Base-by-base conservation (phyloP, 2,797 vertebrate genomes). In the Neoniphon sammara region DNA sequence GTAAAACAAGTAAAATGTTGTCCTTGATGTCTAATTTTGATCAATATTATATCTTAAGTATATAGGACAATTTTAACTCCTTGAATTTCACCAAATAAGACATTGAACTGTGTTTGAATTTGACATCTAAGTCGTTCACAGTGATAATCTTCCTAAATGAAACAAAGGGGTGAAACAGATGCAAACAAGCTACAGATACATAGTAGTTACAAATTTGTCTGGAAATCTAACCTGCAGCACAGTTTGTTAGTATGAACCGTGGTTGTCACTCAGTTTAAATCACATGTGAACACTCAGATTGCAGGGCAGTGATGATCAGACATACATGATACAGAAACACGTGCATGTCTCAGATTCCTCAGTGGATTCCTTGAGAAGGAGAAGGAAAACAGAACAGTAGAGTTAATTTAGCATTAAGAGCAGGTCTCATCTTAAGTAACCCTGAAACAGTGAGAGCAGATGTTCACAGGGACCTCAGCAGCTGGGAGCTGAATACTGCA, bases 321-420 rank as follows among this genome's bases (percentile, higher is more conserved):
- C 21, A 54, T n/a, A n/a, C n/a, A n/a, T n/a, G 57, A 75, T 82
- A 79, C 53, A 77, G 50, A 81, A 67, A 78, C 62, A 46, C 11
- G 36, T 1, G 9, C 72, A 78, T 70, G 71, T 69, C 81, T 86
- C 21, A 73, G 77, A 88, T 87, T 85, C 85, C 81, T 88, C 46
- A 11, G 76, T 68, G 80, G 69, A 78, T 81, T 85, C 67, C 70
- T 65, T 3, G 23, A 60, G 49, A 15, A 64, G 78, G 56, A 71
- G 77, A 66, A 79, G 56, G n/a, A 78, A 65, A 64, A 18, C 47
- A n/a, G 54, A 75, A 20, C 73, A 72, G 88, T 60, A 0, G 17
- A 88, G 81, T 88, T 90, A 86, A 91, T 92, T 90, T 75, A 84
- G 87, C 89, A 89, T 85, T 77, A 68, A 78, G 80, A 78, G 80